Percentiles rank a stretch among this genome's conserved stretches.
Evolutionary conservation across 1,140 invertebrate species (phyloP).

Genomic region (Polyergus mexicanus): DNA sequence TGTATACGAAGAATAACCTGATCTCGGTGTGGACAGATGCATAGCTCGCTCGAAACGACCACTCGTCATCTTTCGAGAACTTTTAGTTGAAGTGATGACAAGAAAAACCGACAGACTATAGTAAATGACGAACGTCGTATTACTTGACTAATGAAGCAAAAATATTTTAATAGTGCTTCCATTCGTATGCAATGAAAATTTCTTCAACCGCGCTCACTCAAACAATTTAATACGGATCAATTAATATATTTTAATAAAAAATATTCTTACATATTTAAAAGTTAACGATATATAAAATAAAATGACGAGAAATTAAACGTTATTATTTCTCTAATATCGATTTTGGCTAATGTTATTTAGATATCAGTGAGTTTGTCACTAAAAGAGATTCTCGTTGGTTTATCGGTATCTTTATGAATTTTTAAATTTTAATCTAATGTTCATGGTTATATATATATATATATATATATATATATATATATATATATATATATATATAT

Average conservation of each 20-base stretch:
- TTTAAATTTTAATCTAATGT: background rate
- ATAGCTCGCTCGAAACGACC: constrained; percentile 14
- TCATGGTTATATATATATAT: background rate
- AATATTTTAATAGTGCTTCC: constrained; percentile 36
- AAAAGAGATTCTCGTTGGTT: background rate
- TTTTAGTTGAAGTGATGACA: constrained; percentile 62
- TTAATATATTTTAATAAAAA: constrained; percentile 23
- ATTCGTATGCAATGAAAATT: constrained; percentile 15
- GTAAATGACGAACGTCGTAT: background rate
- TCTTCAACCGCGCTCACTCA: background rate
- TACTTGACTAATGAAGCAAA: constrained; percentile 38
- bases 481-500: too few relatives aligned
- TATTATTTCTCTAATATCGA: background rate
- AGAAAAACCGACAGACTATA: constrained; percentile 24
- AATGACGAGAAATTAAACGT: background rate
- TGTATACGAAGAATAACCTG: constrained; percentile 66
- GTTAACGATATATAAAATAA: background rate
- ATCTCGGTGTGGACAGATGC: constrained; percentile 38
- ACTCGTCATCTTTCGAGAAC: constrained; percentile 57
- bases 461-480: too few relatives aligned
- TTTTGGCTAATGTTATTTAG: background rate
- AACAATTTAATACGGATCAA: constrained; percentile 2
- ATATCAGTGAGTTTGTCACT: background rate
- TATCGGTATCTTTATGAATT: background rate
- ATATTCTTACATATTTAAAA: background rate